phyloP scores from a whole-genome alignment of 2,888 invertebrate genomes.

The Osedax fenrisi region DNA sequence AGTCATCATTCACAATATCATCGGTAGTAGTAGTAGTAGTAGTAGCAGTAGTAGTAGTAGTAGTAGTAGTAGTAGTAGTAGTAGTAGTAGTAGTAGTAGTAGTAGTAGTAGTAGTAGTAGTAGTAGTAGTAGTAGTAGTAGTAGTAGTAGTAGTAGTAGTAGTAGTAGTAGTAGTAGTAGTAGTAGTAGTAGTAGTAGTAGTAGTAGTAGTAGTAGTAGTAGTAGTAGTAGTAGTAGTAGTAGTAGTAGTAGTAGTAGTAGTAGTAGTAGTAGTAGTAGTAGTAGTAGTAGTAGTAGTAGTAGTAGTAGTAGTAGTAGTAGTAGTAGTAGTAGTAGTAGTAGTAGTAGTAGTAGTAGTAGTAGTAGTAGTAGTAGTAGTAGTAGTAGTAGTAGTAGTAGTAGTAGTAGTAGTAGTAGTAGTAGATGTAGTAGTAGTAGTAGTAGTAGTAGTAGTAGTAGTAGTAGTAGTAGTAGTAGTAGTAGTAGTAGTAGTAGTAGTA shows the following conservation, averaged over 20 bases:
- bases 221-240: constrained; percentile 31
- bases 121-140: constrained; percentile 29
- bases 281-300: constrained; percentile 34
- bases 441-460: constrained; percentile 30
- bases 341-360: constrained; percentile 32
- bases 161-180: constrained; percentile 27
- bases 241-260: constrained; percentile 22
- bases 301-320: constrained; percentile 32
- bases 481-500: constrained; percentile 31
- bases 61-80: constrained; percentile 31
- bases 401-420: constrained; percentile 30
- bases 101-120: constrained; percentile 31
- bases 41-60: constrained; percentile 32
- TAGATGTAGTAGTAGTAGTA: constrained; percentile 28
- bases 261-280: constrained; percentile 31
- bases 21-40: constrained; percentile 31
- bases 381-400: constrained; percentile 31
- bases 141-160: constrained; percentile 5
- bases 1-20: too few species aligned
- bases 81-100: constrained; percentile 30
- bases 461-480: constrained; percentile 30
- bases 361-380: constrained; percentile 29
- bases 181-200: constrained; percentile 32
- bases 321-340: constrained; percentile 32
- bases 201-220: constrained; percentile 32